Percentiles rank a stretch among this genome's conserved stretches.
phyloP scores from a whole-genome alignment of 2,888 invertebrate genomes.

The Andrena bucephala region DNA sequence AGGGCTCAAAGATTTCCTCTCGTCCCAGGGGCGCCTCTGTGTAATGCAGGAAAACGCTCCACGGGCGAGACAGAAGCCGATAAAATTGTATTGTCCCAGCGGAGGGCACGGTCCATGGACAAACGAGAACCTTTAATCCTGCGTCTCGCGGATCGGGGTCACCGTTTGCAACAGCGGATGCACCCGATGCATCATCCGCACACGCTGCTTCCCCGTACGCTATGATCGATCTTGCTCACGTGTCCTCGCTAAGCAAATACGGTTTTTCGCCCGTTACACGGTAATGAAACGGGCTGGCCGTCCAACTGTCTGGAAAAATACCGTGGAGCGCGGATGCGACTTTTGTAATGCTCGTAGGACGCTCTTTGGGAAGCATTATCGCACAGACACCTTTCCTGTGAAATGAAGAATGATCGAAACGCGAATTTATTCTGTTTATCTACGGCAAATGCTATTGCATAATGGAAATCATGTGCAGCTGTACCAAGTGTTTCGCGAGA shows the following conservation, averaged over 20 bases:
- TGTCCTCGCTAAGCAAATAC: constrained; percentile 46
- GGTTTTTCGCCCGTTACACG: constrained; percentile 21
- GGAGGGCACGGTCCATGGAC: constrained; percentile 35
- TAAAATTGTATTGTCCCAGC: constrained; percentile 66
- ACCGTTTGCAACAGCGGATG: constrained; percentile 21
- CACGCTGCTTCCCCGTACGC: background rate
- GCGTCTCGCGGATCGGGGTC: constrained; percentile 50
- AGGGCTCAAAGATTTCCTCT: constrained; percentile 34
- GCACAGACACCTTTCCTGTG: no score
- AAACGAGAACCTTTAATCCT: constrained; percentile 55
- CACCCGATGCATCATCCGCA: constrained; percentile 37
- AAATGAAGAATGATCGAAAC: no score
- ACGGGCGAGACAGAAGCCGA: constrained; percentile 46
- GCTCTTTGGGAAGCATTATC: no score
- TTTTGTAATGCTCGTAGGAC: no score
- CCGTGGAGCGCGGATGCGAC: background rate
- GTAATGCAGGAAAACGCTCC: constrained; percentile 60
- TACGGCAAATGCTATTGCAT: no score
- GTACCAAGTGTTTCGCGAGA: no score
- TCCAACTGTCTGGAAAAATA: background rate
- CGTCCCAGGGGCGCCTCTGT: constrained; percentile 41
- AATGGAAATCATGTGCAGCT: no score
- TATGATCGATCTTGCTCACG: constrained; percentile 53
- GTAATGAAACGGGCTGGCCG: constrained; percentile 39
- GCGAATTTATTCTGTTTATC: no score